Conservation (phyloP, 2,888 invertebrate species). For the Cacoxenus indagator region DNA sequence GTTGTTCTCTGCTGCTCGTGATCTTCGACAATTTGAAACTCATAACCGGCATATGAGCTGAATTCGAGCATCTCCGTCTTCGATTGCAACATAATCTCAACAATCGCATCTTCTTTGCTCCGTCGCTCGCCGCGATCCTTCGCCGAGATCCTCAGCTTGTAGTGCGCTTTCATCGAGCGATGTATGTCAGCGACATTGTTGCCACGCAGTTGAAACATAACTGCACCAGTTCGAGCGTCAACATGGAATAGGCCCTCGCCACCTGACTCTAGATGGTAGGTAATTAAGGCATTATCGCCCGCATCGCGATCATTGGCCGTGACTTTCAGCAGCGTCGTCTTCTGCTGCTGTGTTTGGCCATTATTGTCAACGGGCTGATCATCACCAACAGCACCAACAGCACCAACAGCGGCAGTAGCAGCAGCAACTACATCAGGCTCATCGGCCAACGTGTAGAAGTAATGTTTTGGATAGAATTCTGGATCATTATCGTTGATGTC, state of each 20-base stretch:
- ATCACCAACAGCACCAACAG: constrained; percentile 4
- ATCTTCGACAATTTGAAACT: constrained; percentile 88
- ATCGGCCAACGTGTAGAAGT: constrained; percentile 83
- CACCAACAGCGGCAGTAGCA: constrained; percentile 73
- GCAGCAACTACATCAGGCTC: constrained; percentile 53
- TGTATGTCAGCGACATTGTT: constrained; percentile 64
- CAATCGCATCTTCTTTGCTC: constrained; percentile 81
- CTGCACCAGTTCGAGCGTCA: constrained; percentile 82
- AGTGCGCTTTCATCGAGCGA: constrained; percentile 75
- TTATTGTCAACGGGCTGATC: neutral
- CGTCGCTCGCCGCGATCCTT: constrained; percentile 84
- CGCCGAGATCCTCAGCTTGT: constrained; percentile 82
- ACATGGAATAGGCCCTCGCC: constrained; percentile 85
- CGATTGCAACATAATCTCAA: constrained; percentile 84
- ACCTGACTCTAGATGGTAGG: constrained; percentile 83
- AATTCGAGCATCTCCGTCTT: constrained; percentile 82
- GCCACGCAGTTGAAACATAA: constrained; percentile 77
- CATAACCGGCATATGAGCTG: constrained; percentile 82
- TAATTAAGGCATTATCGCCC: constrained; percentile 86
- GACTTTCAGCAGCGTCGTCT: constrained; percentile 76
- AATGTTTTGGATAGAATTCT: constrained; percentile 89
- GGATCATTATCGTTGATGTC: constrained; percentile 96
- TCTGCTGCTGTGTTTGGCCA: constrained; percentile 27
- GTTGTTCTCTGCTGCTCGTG: constrained; percentile 72
- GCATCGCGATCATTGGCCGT: constrained; percentile 88